Evolutionary conservation across 2,797 vertebrate genomes (phyloP), one percentile per base, ranked within the genome.

Genomic region (Ctenochaetus hawaiiensis): DNA sequence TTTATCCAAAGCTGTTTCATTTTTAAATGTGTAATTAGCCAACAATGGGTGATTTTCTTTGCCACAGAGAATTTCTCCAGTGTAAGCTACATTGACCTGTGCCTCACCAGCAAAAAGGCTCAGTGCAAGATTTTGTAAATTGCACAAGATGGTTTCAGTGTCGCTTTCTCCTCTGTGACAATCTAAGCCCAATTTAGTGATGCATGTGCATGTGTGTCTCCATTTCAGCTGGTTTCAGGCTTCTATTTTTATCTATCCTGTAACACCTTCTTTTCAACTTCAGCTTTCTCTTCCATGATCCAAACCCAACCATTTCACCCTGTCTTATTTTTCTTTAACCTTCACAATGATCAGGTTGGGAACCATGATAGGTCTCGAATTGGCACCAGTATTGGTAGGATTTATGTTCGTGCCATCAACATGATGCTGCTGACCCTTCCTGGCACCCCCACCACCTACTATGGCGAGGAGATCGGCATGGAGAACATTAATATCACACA

Each of bases 381-480:
- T 80, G 93, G 94, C 41, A 97, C 97, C 82, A 96, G 96, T 17
- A 65, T 94, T 54, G 97, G 97, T 61, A 89, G 53, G 11, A 71
- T 89, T 4, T 99, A 97, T 0, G 26, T 89, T 39, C 93, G 94
- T 6, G 90, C 93, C 57, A 94, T 99, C 87, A 98, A 99, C 86
- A 98, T 99, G 98, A 94, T 99, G 53, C 90, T 99, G 84, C 93
- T 99, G 87, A 99, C 97, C 0, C 96, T 99, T 17, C 98, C 97
- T 6, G 98, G 98, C 69, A 99, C 98, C 6, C 94, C 98, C 12
- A 94, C 96, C 74, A 99, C 97, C 49, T 99, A 99, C 84, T 99
- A 99, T 0, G 98, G 98, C 5, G 98, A 99, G 91, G 98, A 99
- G 94, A 97, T 99, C 34, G 98, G 98, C 90, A 99, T 99, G 98